A percentile compares a stretch with the other conserved stretches of the same genome.
Conservation (phyloP, 2,113 vertebrate species). For the Prinia subflava region DNA sequence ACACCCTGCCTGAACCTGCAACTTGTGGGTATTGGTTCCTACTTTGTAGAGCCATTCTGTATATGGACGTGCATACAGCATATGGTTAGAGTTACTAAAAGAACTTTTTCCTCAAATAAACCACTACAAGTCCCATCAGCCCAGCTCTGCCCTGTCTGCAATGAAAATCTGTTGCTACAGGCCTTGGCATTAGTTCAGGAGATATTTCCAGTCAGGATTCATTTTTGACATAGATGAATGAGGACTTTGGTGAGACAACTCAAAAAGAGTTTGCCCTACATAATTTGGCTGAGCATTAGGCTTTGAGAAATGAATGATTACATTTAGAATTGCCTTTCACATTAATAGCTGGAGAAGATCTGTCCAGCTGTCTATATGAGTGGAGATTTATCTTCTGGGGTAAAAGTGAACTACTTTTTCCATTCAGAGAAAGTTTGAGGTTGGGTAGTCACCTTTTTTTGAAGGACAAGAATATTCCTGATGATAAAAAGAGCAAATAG, state of each 20-base stretch:
- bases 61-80: background rate
- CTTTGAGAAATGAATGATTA: background rate
- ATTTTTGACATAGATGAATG: slow-evolving; percentile 24
- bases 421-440: background rate
- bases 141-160: background rate
- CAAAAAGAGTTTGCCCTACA: background rate
- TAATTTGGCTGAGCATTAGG: background rate
- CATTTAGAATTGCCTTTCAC: slow-evolving; percentile 18
- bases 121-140: background rate
- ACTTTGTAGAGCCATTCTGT: background rate
- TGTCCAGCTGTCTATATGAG: background rate
- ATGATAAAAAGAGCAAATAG: background rate
- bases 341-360: background rate
- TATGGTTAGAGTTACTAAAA: background rate
- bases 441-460: background rate
- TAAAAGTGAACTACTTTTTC: background rate
- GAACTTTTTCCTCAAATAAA: background rate
- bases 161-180: background rate
- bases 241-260: background rate
- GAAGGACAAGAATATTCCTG: background rate
- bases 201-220: background rate
- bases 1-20: background rate
- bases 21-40: background rate
- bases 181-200: background rate
- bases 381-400: background rate